Evolutionary conservation across 2,113 vertebrate species (phyloP).

Genomic region (Phrynosoma blainvillii): DNA sequence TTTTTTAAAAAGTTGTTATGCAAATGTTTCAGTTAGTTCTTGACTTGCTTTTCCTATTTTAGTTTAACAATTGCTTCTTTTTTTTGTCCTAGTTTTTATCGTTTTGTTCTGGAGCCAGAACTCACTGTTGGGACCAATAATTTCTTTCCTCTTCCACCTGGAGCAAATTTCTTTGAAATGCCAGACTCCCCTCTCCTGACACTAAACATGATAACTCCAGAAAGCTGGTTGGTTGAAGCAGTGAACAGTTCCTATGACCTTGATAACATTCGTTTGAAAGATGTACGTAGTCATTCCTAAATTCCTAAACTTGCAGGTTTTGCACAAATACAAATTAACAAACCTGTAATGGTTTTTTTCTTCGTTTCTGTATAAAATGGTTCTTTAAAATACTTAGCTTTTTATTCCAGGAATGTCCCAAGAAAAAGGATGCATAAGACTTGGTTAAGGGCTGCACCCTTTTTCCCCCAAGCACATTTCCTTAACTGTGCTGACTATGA

Average conservation of each 20-base stretch:
- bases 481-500: neutral
- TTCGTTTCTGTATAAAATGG: neutral
- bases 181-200: conserved; percentile 92
- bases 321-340: neutral
- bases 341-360: neutral
- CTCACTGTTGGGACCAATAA: conserved; percentile 78
- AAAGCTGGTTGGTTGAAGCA: conserved; percentile 94
- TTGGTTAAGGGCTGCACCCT: neutral
- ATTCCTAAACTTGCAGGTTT: neutral
- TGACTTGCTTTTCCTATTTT: neutral
- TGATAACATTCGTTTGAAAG: conserved; percentile 94
- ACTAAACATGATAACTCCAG: conserved; percentile 95
- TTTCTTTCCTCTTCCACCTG: conserved; percentile 80
- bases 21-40: neutral
- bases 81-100: conserved; percentile 88
- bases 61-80: neutral
- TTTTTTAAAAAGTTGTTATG: neutral
- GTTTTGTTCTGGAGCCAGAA: conserved; percentile 92
- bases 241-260: conserved; percentile 91
- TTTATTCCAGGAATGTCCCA: neutral
- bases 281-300: conserved; percentile 77
- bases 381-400: neutral
- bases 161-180: conserved; percentile 89
- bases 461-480: neutral
- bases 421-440: neutral